Conservation (phyloP, 2,113 vertebrate genomes). For the Albula glossodonta region DNA sequence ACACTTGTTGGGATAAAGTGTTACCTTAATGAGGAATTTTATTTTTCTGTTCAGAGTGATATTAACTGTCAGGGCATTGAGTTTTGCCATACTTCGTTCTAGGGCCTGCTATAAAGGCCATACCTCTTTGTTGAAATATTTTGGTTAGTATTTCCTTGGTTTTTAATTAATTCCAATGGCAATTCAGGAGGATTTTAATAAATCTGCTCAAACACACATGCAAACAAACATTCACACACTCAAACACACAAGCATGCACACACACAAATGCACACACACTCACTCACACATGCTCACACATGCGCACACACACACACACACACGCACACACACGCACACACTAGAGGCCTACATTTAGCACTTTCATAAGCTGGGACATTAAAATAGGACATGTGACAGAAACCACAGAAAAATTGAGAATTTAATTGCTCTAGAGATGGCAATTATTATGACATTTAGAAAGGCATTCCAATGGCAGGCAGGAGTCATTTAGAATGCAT, state of each 20-base stretch:
- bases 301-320: neutral
- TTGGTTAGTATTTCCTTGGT: conserved; percentile 55
- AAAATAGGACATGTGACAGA: conserved; percentile 66
- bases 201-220: conserved; percentile 52
- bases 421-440: conserved; percentile 74
- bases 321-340: conserved; percentile 51
- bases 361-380: conserved; percentile 56
- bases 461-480: conserved; percentile 64
- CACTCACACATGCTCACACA: too few relatives aligned
- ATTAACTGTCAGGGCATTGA: neutral
- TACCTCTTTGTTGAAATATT: conserved; percentile 70
- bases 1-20: neutral
- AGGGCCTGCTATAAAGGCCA: conserved; percentile 30
- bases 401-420: conserved; percentile 60
- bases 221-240: neutral
- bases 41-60: neutral
- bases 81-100: conserved; percentile 21
- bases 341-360: conserved; percentile 56
- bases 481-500: conserved; percentile 58
- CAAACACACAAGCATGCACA: conserved; percentile 18
- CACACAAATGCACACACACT: conserved; percentile 27
- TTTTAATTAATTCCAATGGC: conserved; percentile 73
- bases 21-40: neutral
- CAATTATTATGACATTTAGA: conserved; percentile 71
- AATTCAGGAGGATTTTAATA: conserved; percentile 73